Conservation (phyloP, 2,113 vertebrate genomes). For the Vanacampus margaritifer region DNA sequence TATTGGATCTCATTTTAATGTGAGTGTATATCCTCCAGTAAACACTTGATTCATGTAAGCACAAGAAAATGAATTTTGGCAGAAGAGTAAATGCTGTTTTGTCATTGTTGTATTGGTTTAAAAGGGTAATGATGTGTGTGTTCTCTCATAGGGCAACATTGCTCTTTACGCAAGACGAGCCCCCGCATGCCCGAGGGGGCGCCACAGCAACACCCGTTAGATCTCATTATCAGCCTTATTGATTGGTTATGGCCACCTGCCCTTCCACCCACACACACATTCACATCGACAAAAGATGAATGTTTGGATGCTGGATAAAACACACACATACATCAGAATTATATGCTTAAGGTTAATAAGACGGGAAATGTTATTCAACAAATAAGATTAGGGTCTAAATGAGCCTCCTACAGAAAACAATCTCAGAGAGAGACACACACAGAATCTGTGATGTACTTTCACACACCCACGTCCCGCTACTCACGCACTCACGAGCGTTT, state of each 20-base stretch:
- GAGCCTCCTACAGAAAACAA: neutral
- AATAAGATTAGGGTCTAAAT: conserved; percentile 4
- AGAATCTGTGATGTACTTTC: neutral
- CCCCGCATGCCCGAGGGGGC: conserved; percentile 38
- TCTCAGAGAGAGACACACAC: neutral
- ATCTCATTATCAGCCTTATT: conserved; percentile 78
- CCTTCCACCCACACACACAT: conserved; percentile 28
- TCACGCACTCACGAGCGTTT: conserved; percentile 21
- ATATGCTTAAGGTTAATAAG: conserved; percentile 14
- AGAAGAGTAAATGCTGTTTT: conserved; percentile 21
- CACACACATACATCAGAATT: conserved; percentile 7
- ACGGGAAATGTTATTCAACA: neutral
- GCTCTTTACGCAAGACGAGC: conserved; percentile 64
- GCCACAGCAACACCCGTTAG: conserved; percentile 61
- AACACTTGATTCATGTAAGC: conserved; percentile 9
- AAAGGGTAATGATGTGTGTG: conserved; percentile 71
- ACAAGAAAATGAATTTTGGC: conserved; percentile 11
- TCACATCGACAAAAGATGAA: conserved; percentile 4
- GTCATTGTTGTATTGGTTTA: conserved; percentile 42
- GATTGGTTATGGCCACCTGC: conserved; percentile 68
- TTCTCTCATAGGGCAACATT: conserved; percentile 39
- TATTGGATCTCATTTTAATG: neutral
- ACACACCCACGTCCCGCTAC: conserved; percentile 31
- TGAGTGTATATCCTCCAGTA: neutral
- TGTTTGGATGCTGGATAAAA: neutral